Evolutionary conservation across 2,888 invertebrate genomes (phyloP).

Genomic region (Drosophila recens): DNA sequence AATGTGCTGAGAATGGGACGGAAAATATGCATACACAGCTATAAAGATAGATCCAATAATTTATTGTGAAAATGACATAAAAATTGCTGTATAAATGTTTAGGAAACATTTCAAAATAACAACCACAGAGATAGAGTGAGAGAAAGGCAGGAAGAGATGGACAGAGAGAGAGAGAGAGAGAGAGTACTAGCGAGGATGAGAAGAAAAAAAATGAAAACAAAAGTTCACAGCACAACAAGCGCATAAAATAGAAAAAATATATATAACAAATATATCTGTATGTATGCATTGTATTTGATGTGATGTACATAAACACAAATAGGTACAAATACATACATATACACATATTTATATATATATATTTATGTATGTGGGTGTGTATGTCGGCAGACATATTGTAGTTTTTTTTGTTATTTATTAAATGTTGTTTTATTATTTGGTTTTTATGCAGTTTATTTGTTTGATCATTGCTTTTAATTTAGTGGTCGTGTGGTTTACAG

Average conservation of each 20-base stretch:
- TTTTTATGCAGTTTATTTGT: constrained; percentile 52
- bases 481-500: constrained; percentile 54
- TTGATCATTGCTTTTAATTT: constrained; percentile 56
- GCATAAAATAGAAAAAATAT: constrained; percentile 66
- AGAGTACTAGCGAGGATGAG: constrained; percentile 16
- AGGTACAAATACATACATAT: neutral
- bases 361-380: constrained; percentile 7
- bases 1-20: constrained; percentile 24
- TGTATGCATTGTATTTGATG: constrained; percentile 27
- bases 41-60: constrained; percentile 50
- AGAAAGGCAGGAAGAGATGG: constrained; percentile 15
- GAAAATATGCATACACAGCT: constrained; percentile 33
- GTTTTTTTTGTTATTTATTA: constrained; percentile 38
- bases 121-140: constrained; percentile 28
- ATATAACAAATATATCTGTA: constrained; percentile 25
- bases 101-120: constrained; percentile 60
- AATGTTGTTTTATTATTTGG: constrained; percentile 38
- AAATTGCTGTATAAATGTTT: constrained; percentile 65
- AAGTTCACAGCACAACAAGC: constrained; percentile 75
- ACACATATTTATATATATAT: neutral
- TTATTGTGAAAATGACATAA: constrained; percentile 63
- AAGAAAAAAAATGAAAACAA: constrained; percentile 49
- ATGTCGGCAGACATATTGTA: constrained; percentile 14
- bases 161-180: constrained; percentile 24
- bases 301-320: constrained; percentile 22